Base-by-base conservation (phyloP, 2,888 invertebrate species). In the Apoda limacodes region DNA sequence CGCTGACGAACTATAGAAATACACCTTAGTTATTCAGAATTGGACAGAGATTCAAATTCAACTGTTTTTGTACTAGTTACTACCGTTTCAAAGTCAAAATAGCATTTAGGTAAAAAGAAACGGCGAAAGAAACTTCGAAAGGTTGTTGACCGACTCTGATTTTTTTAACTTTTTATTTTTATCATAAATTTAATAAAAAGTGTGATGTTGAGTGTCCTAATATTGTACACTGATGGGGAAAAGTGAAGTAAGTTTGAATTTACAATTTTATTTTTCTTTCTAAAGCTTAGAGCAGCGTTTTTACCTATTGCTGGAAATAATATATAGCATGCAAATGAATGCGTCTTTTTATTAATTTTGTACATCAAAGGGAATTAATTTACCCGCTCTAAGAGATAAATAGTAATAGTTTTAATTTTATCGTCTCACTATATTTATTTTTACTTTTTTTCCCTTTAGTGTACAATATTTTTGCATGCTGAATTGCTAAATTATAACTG, bases 221-320 rank as follows among this genome's bases (percentile, higher is more conserved):
- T 68, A 74, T 76, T 82, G 81, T 81, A 81, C 81, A 82, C 78
- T 81, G 66, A 76, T 67, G 80, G 81, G 71, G 72, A 76, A 53
- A 46, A 48, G 31, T 50, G 68, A 62, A 72, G 81, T 82, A 82
- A 81, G 81, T 81, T 57, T 6, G 7, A 17, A n/a, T n/a, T n/a
- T n/a, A 5, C 17, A 43, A 45, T 39, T 43, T 56, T 59, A 45
- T 52, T 67, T 72, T 45, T 51, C 40, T 52, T 44, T 48, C 34
- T 49, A 47, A 50, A 50, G 75, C 74, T 75, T 76, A 76, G 75
- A 75, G 75, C 78, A 67, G 71, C 72, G 70, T 50, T 58, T 42
- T 48, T 47, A 17, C 17, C 17, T 17, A 17, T 17, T 17, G 5
- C 7, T 17, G 5, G 5, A 17, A 6, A 33, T 43, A 50, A 43